A percentile compares a stretch with the other conserved stretches of the same genome.
phyloP scores from a whole-genome alignment of 1,140 invertebrate species.

The Heliconius himera region DNA sequence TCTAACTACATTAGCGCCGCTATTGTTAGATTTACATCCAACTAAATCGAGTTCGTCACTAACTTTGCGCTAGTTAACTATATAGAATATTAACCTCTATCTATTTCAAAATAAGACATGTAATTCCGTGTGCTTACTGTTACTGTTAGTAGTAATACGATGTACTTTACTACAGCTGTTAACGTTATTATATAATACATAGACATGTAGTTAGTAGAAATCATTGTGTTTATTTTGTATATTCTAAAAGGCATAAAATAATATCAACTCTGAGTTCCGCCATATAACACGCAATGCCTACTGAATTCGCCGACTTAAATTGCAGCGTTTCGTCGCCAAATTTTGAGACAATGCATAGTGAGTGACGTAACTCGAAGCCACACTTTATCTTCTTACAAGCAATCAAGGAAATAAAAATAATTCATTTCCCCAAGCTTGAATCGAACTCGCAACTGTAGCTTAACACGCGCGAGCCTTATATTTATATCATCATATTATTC shows the following conservation, averaged over 20 bases:
- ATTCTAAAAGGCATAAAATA: neutral
- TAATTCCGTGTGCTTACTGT: neutral
- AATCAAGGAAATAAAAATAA: too few species aligned
- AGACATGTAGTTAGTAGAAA: neutral
- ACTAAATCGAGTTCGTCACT: constrained; percentile 12
- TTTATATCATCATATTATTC: too few species aligned
- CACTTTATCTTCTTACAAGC: too few species aligned
- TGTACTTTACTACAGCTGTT: constrained; percentile 10
- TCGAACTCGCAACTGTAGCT: too few species aligned
- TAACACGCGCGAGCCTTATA: too few species aligned
- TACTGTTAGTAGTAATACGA: neutral
- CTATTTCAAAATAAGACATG: neutral
- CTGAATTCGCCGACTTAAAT: too few species aligned
- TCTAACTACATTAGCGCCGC: neutral
- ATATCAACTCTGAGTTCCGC: too few species aligned
- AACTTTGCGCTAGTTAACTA: neutral
- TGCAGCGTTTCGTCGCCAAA: too few species aligned
- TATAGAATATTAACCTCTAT: neutral
- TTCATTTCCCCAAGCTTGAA: too few species aligned
- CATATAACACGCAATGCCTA: neutral
- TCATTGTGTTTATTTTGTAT: neutral
- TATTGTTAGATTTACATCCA: constrained; percentile 11
- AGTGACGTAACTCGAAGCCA: too few species aligned
- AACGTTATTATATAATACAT: neutral
- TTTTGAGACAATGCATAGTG: too few species aligned